phyloP scores from a whole-genome alignment of 2,113 vertebrate genomes.

The Typhlomys cinereus region DNA sequence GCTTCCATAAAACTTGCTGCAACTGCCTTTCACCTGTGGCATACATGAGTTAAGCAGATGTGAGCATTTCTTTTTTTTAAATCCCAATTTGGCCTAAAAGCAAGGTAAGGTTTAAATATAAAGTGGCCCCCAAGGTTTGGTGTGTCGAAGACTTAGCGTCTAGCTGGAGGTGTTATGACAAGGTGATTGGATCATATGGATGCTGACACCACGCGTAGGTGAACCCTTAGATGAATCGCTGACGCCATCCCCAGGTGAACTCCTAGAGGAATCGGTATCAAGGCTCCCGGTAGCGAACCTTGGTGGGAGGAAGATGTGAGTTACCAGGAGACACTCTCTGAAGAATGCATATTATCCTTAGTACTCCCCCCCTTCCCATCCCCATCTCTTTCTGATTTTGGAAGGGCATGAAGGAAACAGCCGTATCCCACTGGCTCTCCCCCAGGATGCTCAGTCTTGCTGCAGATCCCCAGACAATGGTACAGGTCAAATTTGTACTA shows the following conservation, averaged over 20 bases:
- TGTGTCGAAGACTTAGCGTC: background rate
- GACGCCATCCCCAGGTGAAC: too few species aligned
- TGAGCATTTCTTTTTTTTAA: background rate
- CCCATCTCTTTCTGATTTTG: too few species aligned
- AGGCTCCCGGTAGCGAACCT: background rate
- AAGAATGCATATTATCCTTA: background rate
- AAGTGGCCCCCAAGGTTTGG: background rate
- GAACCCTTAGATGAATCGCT: too few species aligned
- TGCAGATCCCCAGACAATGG: background rate
- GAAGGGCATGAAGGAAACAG: background rate
- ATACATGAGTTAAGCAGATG: background rate
- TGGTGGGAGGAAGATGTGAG: background rate
- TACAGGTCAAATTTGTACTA: background rate
- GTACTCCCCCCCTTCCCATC: too few species aligned
- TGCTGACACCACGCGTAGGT: background rate
- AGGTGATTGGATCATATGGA: background rate
- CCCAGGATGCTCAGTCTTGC: background rate
- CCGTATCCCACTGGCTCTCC: background rate
- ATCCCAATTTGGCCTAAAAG: background rate
- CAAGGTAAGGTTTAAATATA: background rate
- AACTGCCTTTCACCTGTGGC: background rate
- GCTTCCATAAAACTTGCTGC: background rate
- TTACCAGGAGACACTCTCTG: background rate
- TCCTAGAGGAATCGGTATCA: too few species aligned
- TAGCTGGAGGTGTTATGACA: background rate